Percentiles rank a stretch among this genome's conserved stretches.
phyloP scores from a whole-genome alignment of 2,113 vertebrate genomes.

The Seriola dumerili region DNA sequence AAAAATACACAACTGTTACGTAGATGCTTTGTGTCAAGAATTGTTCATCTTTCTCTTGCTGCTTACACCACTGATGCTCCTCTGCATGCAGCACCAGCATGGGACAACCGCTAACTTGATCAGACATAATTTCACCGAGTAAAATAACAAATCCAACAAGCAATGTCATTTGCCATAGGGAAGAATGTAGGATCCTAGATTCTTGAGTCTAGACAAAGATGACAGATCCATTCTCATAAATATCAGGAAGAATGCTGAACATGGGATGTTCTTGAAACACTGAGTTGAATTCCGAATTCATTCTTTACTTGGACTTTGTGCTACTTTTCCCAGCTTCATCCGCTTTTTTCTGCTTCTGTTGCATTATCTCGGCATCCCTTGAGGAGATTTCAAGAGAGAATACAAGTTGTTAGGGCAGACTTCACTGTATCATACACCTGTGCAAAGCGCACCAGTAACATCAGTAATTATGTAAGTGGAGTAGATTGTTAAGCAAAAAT shows the following conservation, averaged over 20 bases:
- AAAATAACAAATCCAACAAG: slow-evolving; percentile 74
- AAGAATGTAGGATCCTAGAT: slow-evolving; percentile 75
- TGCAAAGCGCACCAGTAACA: background rate
- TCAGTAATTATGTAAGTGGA: background rate
- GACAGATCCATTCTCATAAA: slow-evolving; percentile 67
- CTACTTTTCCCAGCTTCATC: slow-evolving; percentile 79
- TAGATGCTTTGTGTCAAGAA: slow-evolving; percentile 61
- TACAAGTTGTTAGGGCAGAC: background rate
- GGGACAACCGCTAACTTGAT: slow-evolving; percentile 61
- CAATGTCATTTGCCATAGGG: slow-evolving; percentile 71
- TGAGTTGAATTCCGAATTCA: slow-evolving; percentile 16
- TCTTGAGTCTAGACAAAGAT: slow-evolving; percentile 71
- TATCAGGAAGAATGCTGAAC: slow-evolving; percentile 70
- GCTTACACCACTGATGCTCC: slow-evolving; percentile 56
- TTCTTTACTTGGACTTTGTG: slow-evolving; percentile 75
- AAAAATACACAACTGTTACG: slow-evolving; percentile 84
- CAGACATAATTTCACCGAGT: slow-evolving; percentile 62
- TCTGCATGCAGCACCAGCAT: slow-evolving; percentile 66
- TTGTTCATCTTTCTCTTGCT: slow-evolving; percentile 67
- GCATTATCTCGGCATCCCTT: slow-evolving; percentile 97
- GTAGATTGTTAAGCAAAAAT: background rate
- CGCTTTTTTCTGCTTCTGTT: slow-evolving; percentile 95
- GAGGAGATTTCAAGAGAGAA: slow-evolving; percentile 10
- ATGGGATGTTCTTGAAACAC: slow-evolving; percentile 52
- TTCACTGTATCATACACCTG: background rate